Percentiles rank a stretch among this genome's conserved stretches.
Evolutionary conservation across 2,113 vertebrate species (phyloP).

Genomic region (Rhadina sibilatrix): DNA sequence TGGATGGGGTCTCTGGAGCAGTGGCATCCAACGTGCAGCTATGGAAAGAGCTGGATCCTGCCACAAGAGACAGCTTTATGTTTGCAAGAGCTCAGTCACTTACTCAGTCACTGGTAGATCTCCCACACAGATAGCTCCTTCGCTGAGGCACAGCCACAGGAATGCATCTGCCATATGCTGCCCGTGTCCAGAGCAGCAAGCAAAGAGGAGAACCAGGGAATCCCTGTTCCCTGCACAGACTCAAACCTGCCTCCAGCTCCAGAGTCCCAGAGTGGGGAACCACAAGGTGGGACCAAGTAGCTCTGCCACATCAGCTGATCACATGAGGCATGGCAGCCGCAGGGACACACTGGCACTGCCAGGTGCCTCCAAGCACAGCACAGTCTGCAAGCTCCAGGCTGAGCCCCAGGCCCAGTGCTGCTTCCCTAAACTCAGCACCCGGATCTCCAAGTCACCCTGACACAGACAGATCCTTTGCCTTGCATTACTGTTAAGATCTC

Average conservation of each 20-base stretch:
- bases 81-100: constrained; percentile 27
- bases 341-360: background rate
- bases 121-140: constrained; percentile 38
- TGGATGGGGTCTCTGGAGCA: background rate
- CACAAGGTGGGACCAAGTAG: background rate
- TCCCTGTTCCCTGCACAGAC: background rate
- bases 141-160: constrained; percentile 1
- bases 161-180: constrained; percentile 6
- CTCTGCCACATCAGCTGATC: background rate
- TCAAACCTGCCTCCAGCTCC: background rate
- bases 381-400: background rate
- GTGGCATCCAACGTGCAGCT: background rate
- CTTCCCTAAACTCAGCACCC: background rate
- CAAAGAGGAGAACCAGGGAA: background rate
- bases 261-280: background rate
- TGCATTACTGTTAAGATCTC: background rate
- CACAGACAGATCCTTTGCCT: background rate
- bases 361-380: background rate
- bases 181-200: background rate
- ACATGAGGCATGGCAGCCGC: background rate
- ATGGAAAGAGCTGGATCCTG: background rate
- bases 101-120: constrained; percentile 16
- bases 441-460: background rate
- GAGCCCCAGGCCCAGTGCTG: background rate
- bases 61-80: background rate